These are phyloP conservation scores for Sisyra nigra DNA, from an alignment of 2,888 invertebrate genomes.

Conservation along the genomic window DNA sequence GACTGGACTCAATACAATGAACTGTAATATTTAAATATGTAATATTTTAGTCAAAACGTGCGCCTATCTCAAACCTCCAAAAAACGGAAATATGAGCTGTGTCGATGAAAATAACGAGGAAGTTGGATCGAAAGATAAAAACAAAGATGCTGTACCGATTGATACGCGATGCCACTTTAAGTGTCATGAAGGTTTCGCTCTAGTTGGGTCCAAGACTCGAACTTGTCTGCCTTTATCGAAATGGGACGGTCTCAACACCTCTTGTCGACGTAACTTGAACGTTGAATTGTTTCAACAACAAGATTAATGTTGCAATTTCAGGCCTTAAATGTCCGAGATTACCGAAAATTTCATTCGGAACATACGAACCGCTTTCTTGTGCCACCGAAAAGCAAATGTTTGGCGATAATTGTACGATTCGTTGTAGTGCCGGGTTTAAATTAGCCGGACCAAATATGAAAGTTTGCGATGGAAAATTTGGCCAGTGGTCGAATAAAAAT, in stretches of 20 bases:
- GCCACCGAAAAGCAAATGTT: slow-evolving; percentile 34
- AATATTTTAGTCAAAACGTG: slow-evolving; percentile 42
- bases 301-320: slow-evolving; percentile 12
- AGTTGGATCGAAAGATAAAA: slow-evolving; percentile 22
- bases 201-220: slow-evolving; percentile 43
- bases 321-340: slow-evolving; percentile 32
- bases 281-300: slow-evolving; percentile 8
- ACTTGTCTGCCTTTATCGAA: slow-evolving; percentile 47
- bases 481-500: slow-evolving; percentile 33
- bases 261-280: slow-evolving; percentile 38
- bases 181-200: slow-evolving; percentile 42
- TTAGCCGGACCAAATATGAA: slow-evolving; percentile 34
- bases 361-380: slow-evolving; percentile 35
- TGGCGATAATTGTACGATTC: slow-evolving; percentile 38
- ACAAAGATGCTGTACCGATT: slow-evolving; percentile 30
- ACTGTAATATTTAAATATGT: slow-evolving; percentile 6
- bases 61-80: slow-evolving; percentile 32
- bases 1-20: no score
- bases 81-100: slow-evolving; percentile 37
- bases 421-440: slow-evolving; percentile 41
- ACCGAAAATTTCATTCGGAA: slow-evolving; percentile 33
- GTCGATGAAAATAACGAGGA: slow-evolving; percentile 19
- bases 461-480: slow-evolving; percentile 36
- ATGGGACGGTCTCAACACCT: slow-evolving; percentile 45
- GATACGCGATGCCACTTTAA: slow-evolving; percentile 47